Conservation (phyloP, 2,113 vertebrate species). For the Salvelinus fontinalis region DNA sequence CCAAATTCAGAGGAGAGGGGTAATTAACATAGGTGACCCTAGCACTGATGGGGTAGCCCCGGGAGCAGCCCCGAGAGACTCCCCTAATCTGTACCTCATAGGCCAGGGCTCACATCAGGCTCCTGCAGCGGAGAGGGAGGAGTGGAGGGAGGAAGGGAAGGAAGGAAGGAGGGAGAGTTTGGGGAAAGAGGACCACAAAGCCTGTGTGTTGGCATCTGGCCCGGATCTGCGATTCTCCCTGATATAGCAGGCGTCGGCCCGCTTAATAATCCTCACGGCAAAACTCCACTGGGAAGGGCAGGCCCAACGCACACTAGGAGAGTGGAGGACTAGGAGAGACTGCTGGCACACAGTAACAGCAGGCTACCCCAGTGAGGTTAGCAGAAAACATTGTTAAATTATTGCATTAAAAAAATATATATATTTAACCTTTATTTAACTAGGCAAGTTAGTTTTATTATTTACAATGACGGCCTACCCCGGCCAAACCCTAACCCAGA, state of each 20-base stretch:
- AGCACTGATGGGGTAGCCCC: constrained; percentile 41
- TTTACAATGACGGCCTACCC: too few relatives aligned
- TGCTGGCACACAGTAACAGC: background rate
- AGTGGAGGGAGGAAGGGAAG: too few relatives aligned
- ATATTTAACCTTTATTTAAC: too few relatives aligned
- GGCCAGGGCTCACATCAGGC: constrained; percentile 31
- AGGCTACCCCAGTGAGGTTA: too few relatives aligned
- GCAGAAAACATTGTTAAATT: too few relatives aligned
- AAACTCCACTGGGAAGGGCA: constrained; percentile 63
- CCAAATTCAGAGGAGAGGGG: constrained; percentile 37
- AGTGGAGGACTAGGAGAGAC: too few relatives aligned
- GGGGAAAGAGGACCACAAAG: constrained; percentile 20
- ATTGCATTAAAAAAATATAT: too few relatives aligned
- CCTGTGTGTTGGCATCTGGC: background rate
- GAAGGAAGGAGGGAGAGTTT: constrained; percentile 16
- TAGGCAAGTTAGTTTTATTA: too few relatives aligned
- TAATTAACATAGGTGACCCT: constrained; percentile 72
- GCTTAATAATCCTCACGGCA: constrained; percentile 45
- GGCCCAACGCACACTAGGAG: constrained; percentile 26
- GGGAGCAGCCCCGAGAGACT: constrained; percentile 46
- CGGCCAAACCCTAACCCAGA: too few relatives aligned
- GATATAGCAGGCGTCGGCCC: constrained; percentile 31
- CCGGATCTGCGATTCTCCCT: constrained; percentile 27
- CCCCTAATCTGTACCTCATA: constrained; percentile 50
- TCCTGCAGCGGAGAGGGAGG: constrained; percentile 28